A percentile compares a stretch with the other conserved stretches of the same genome.
Evolutionary conservation across 37 sponge, comb jelly and placozoan genomes (phyloP).

Genomic region (Eunapius fragilis): DNA sequence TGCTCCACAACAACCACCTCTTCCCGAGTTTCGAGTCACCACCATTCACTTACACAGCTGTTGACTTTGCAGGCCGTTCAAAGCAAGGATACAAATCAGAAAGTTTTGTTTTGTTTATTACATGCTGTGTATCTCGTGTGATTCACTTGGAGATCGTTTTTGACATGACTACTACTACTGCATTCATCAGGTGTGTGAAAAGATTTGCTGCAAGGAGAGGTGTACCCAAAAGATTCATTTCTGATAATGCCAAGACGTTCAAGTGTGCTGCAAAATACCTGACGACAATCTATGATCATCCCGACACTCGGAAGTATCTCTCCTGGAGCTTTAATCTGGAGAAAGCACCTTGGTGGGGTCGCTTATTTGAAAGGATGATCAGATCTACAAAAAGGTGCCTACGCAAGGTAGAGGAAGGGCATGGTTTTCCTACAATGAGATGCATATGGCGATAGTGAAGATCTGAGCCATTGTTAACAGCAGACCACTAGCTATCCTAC

Average conservation of each 20-base stretch:
- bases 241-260: constrained; percentile 53
- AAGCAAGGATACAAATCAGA: too few relatives aligned
- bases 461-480: constrained; percentile 30
- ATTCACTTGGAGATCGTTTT: too few relatives aligned
- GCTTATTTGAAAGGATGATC: constrained; percentile 49
- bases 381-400: constrained; percentile 41
- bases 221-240: constrained; percentile 25
- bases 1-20: too few relatives aligned
- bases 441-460: constrained; percentile 38
- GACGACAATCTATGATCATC: not conserved
- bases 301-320: constrained; percentile 10
- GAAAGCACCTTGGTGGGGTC: constrained; percentile 62
- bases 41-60: too few relatives aligned
- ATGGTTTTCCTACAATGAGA: constrained; percentile 50
- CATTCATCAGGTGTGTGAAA: too few relatives aligned
- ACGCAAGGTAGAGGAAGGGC: constrained; percentile 32
- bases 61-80: too few relatives aligned
- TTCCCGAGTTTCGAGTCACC: too few relatives aligned
- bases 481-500: constrained; percentile 39
- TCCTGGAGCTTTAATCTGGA: constrained; percentile 47
- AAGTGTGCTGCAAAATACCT: constrained; percentile 29
- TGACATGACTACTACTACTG: too few relatives aligned
- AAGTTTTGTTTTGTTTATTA: too few relatives aligned
- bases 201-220: constrained; percentile 65
- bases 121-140: too few relatives aligned